Evolutionary conservation across 2,113 vertebrate genomes (phyloP), one percentile per base, ranked within the genome.

Genomic region (Clarias batrachus): DNA sequence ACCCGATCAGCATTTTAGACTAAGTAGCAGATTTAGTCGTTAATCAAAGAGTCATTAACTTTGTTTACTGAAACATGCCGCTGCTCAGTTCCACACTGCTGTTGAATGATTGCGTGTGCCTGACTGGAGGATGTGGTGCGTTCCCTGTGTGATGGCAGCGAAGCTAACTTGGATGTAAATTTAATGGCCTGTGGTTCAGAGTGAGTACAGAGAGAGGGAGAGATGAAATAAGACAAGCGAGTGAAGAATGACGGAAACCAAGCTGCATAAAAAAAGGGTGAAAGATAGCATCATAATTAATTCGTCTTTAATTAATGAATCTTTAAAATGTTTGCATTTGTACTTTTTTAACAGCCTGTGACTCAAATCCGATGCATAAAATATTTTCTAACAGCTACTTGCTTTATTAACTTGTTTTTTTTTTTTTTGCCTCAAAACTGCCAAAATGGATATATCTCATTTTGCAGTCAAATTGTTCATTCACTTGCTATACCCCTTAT

Each of bases 11-110:
- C 82, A 79, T 87, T 54, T 87, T 78, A 79, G 62, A 89, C 85
- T 85, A 83, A 87, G 85, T 87, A 87, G 82, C 78, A 85, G 83
- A 84, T 82, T 84, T 87, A 85, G 88, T 85, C 82, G 81, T 91
- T 86, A 90, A 77, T 91, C 85, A 82, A 88, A 87, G 85, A 85
- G 68, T 82, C 83, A 89, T 88, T 88, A 86, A 65, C 59, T 41
- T 68, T 83, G 85, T 68, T 88, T 82, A 81, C 78, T 86, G 85
- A 86, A 87, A 89, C 88, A 86, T 73, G 76, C 60, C 63, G 62
- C 21, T 41, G 37, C 79, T 63, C 79, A 63, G 76, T 82, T 85
- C 48, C 82, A 81, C 85, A 74, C 23, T 52, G 52, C 16, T 68
- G 78, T 60, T 92, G 88, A 91, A 90, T 90, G n/a, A 77, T 56